Percentiles rank a stretch among this genome's conserved stretches.
Conservation (phyloP, 2,113 vertebrate species). For the Erythrocercus mccallii region DNA sequence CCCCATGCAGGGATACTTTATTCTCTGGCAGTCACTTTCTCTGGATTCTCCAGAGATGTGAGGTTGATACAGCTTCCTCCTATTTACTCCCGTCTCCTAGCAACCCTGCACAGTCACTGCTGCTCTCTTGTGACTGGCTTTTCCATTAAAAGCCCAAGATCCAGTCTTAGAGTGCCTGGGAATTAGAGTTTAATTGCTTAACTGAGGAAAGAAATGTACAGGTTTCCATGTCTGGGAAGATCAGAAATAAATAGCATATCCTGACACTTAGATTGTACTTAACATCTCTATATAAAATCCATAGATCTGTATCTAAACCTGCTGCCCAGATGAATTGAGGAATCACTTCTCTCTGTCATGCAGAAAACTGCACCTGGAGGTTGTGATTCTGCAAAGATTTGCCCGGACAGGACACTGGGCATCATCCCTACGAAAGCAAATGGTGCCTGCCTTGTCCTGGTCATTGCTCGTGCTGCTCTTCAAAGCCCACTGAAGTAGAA, state of each 20-base stretch:
- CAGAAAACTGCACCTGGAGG: background rate
- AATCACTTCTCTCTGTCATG: background rate
- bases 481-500: background rate
- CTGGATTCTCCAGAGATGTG: background rate
- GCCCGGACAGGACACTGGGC: background rate
- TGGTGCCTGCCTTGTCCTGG: background rate
- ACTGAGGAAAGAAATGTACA: background rate
- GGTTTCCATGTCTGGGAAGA: background rate
- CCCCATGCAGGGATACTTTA: background rate
- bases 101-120: slow-evolving; percentile 28
- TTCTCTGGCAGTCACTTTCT: background rate
- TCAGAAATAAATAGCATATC: background rate
- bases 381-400: background rate
- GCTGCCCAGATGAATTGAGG: background rate
- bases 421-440: background rate
- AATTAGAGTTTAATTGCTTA: background rate
- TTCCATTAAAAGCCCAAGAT: slow-evolving; percentile 24
- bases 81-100: slow-evolving; percentile 49
- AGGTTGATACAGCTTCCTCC: background rate
- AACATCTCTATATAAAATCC: background rate
- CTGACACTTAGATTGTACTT: slow-evolving; percentile 2
- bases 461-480: background rate
- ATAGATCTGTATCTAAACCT: background rate
- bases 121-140: slow-evolving; percentile 41
- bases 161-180: background rate